Conservation (phyloP, 30 jellyfish, hydroid and myxozoan genomes). For the Calvadosia cruxmelitensis region DNA sequence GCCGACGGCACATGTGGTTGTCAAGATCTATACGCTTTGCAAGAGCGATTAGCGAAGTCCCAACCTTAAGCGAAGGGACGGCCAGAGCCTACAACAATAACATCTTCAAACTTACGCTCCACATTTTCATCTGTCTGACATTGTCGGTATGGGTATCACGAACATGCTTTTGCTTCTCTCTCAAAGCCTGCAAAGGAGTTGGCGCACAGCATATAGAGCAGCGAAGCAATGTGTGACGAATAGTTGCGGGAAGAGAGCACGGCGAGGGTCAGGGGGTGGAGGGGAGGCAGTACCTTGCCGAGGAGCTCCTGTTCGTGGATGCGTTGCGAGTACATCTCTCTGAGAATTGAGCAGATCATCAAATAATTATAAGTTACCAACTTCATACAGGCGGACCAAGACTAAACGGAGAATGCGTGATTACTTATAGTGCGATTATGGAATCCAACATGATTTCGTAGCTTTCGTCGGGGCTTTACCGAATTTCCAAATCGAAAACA, state of each 20-base stretch:
- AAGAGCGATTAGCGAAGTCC: background rate
- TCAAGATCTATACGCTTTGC: too few species aligned
- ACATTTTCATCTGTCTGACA: constrained; percentile 91
- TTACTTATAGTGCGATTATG: too few species aligned
- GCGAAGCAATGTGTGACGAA: background rate
- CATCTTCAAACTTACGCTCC: constrained; percentile 92
- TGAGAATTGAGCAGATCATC: too few species aligned
- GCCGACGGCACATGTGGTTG: background rate
- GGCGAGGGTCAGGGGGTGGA: background rate
- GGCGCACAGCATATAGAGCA: background rate
- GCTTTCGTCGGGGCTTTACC: too few species aligned
- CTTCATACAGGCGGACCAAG: too few species aligned
- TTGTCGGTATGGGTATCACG: constrained; percentile 89
- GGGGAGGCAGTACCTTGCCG: constrained; percentile 62
- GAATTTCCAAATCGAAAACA: too few species aligned
- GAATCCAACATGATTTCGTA: too few species aligned
- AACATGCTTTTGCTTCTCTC: constrained; percentile 77
- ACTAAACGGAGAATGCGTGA: too few species aligned
- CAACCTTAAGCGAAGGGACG: background rate
- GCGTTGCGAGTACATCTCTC: constrained; percentile 78
- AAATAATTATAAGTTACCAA: too few species aligned
- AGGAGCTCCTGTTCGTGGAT: constrained; percentile 91
- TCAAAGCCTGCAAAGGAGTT: constrained; percentile 9
- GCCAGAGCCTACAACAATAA: too few species aligned
- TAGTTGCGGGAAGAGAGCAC: background rate